Conservation (phyloP, 2,797 vertebrate species). For the Chelmon rostratus region DNA sequence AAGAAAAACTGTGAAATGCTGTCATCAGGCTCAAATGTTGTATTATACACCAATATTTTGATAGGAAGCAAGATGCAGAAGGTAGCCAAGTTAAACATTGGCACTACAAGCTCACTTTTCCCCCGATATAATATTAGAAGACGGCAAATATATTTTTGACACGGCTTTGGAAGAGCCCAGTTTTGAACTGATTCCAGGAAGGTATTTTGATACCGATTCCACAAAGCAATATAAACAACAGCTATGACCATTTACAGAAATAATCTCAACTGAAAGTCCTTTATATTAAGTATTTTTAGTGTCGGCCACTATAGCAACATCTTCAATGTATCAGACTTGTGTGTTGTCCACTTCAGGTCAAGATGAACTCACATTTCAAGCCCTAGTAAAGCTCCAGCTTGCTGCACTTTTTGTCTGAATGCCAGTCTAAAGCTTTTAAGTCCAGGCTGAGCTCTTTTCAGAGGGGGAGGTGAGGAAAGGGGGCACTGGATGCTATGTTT, state of each 20-base stretch:
- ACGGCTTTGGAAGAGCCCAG: conserved; percentile 18
- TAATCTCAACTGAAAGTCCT: neutral
- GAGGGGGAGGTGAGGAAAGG: conserved; percentile 34
- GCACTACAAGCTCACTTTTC: conserved; percentile 11
- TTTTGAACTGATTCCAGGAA: conserved; percentile 30
- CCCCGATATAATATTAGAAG: conserved; percentile 16
- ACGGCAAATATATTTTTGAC: conserved; percentile 22
- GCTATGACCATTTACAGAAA: conserved; percentile 25
- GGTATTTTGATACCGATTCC: conserved; percentile 13
- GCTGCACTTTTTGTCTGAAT: conserved; percentile 56
- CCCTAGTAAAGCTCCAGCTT: conserved; percentile 43
- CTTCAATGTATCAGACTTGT: neutral
- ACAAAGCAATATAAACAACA: conserved; percentile 10
- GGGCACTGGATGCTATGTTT: conserved; percentile 68
- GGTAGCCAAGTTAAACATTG: conserved; percentile 49
- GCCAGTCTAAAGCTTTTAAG: conserved; percentile 61
- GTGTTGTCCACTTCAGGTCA: conserved; percentile 35
- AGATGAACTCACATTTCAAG: conserved; percentile 42
- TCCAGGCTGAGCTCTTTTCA: conserved; percentile 47
- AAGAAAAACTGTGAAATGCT: conserved; percentile 20
- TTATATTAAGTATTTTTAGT: conserved; percentile 18
- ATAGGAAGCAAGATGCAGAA: conserved; percentile 13
- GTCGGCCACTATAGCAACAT: neutral
- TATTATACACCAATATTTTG: conserved; percentile 38
- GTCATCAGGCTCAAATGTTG: conserved; percentile 25